phyloP scores from a whole-genome alignment of 2,888 invertebrate genomes.

The Apamea sordens region DNA sequence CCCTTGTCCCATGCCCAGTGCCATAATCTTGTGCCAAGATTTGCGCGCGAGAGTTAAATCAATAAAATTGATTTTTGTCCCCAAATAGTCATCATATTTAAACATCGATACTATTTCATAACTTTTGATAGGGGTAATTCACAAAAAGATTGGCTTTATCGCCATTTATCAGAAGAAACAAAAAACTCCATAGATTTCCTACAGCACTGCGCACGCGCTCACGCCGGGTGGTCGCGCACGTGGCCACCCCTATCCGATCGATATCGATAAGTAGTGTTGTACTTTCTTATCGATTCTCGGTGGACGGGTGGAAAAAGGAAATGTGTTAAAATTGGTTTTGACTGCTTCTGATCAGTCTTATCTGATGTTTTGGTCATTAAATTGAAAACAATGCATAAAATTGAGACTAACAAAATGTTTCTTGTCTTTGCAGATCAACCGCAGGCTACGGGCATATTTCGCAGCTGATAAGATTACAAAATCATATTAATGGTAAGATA shows the following conservation, averaged over 20 bases:
- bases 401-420: conserved; percentile 17
- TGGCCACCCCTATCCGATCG: conserved; percentile 86
- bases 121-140: conserved; percentile 64
- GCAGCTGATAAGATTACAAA: conserved; percentile 85
- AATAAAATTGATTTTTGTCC: background rate
- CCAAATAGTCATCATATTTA: conserved; percentile 28
- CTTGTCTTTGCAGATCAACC: conserved; percentile 82
- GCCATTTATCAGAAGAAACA: conserved; percentile 67
- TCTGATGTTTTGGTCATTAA: background rate
- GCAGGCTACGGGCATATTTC: conserved; percentile 86
- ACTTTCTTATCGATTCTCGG: conserved; percentile 65
- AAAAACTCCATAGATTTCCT: conserved; percentile 70
- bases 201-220: conserved; percentile 79
- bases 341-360: conserved; percentile 26
- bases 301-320: conserved; percentile 45
- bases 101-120: conserved; percentile 41
- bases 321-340: conserved; percentile 48
- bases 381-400: background rate
- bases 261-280: conserved; percentile 80
- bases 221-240: conserved; percentile 86
- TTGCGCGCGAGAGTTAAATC: background rate
- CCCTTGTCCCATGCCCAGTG: background rate
- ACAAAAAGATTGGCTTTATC: conserved; percentile 64
- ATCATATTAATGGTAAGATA: conserved; percentile 88
- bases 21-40: background rate